Evolutionary conservation across 2,888 invertebrate species (phyloP), one percentile per base, ranked within the genome.

Genomic region (Tricholauxania praeusta): DNA sequence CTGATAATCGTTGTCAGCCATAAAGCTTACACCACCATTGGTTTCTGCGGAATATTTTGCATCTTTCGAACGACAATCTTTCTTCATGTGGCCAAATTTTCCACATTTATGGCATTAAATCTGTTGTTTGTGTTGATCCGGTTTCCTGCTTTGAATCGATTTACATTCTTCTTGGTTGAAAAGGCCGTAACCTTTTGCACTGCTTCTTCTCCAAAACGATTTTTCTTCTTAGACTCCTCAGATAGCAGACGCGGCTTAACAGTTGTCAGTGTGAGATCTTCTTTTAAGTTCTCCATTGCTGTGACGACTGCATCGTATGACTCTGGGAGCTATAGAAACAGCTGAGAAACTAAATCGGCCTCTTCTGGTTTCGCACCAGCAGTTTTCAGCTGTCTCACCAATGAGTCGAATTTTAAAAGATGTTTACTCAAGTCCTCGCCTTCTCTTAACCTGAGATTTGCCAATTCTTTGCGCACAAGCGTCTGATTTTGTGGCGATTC

Each of bases 31-130:
- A 55, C 15, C 15, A 49, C 49, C 39, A 5, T 64, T n/a, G n/a
- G 17, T 8, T n/a, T 12, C 22, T 15, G 12, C 22, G 0, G 57
- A 17, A 19, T 12, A 48, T 12, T 49, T 51, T 17, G 47, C 49
- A 19, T 47, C n/a, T 48, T 47, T 51, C 1, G 14, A 14, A 32
- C 67, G 22, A n/a, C 72, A 72, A 53, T 67, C 66, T 53, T 67
- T 67, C 19, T 66, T 60, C 67, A 67, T 72, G 39, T 72, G 72
- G 10, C 63, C 67, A 59, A 10, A 72, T 59, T 72, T 72, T 39
- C 67, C 63, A 52, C 63, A 67, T 39, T 67, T 67, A 10, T 53
- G 63, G 47, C 63, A 72, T 66, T 66, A 19, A 72, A 72, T 59
- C 49, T 17, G 28, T 28, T 28, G 28, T 28, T 28, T 4, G 3